phyloP scores from a whole-genome alignment of 2,888 invertebrate genomes.

The Doris montereyensis region DNA sequence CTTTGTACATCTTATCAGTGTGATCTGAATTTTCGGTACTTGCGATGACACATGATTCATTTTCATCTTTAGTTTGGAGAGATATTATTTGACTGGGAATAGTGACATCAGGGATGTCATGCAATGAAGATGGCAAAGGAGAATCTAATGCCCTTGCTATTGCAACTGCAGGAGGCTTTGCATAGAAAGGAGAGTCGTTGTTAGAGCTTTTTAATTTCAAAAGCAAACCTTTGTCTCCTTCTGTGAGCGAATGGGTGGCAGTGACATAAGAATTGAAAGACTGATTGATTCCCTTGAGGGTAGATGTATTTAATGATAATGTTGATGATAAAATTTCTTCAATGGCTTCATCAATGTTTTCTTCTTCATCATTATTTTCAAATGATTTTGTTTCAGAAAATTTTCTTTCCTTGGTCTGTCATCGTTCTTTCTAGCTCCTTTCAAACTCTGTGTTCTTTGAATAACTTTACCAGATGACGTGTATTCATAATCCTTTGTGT shows the following conservation, averaged over 20 bases:
- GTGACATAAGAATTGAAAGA: conserved; percentile 23
- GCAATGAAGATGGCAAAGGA: conserved; percentile 40
- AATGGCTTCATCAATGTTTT: conserved; percentile 63
- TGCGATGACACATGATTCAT: too few relatives aligned
- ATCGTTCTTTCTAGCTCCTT: not conserved
- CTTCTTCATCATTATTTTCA: conserved; percentile 50
- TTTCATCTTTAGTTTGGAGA: too few relatives aligned
- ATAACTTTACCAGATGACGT: conserved; percentile 32
- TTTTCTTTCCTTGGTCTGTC: conserved; percentile 48
- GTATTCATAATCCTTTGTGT: conserved; percentile 27
- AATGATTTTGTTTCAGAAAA: conserved; percentile 54
- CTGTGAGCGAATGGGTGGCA: conserved; percentile 56
- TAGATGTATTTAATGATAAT: conserved; percentile 51
- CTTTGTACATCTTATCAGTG: too few relatives aligned
- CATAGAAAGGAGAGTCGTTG: conserved; percentile 60
- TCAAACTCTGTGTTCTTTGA: conserved; percentile 34
- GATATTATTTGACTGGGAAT: too few relatives aligned
- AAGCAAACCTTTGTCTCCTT: conserved; percentile 56
- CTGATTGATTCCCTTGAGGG: conserved; percentile 36
- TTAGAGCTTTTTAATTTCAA: conserved; percentile 50
- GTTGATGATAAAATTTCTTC: conserved; percentile 66
- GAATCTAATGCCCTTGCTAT: conserved; percentile 55
- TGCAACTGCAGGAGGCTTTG: conserved; percentile 48
- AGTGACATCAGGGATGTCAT: not conserved
- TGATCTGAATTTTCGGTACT: too few relatives aligned